These are phyloP conservation scores for Chlorodrepanis virens DNA, from an alignment of 2,113 vertebrate species.

Conservation along the genomic window DNA sequence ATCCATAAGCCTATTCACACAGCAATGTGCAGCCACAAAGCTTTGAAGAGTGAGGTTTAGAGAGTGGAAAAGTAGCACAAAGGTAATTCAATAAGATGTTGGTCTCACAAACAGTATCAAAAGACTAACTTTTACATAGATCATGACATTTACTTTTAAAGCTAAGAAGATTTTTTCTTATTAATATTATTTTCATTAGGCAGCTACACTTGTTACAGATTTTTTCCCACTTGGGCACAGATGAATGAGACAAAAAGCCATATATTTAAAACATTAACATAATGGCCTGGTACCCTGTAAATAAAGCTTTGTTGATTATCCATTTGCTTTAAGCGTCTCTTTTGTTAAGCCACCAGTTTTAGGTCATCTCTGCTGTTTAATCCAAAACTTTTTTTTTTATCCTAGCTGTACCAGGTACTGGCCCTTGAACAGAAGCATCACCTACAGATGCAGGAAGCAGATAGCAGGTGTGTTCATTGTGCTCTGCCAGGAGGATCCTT, in stretches of 20 bases:
- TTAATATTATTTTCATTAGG: conserved; percentile 51
- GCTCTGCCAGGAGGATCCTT: not conserved
- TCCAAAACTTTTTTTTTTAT: no score
- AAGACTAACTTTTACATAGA: conserved; percentile 61
- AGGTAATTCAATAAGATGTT: conserved; percentile 59
- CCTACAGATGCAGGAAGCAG: not conserved
- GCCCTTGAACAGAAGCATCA: conserved; percentile 12
- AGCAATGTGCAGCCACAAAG: conserved; percentile 14
- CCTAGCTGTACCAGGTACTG: not conserved
- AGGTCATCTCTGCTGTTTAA: conserved; percentile 27
- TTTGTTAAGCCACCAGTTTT: conserved; percentile 36
- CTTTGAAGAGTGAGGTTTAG: conserved; percentile 53
- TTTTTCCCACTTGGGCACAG: not conserved
- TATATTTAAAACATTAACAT: conserved; percentile 43
- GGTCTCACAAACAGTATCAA: conserved; percentile 64
- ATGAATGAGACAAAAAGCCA: conserved; percentile 30
- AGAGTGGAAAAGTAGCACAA: conserved; percentile 51
- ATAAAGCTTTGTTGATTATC: conserved; percentile 56
- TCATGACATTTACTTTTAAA: conserved; percentile 33
- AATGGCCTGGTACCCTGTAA: conserved; percentile 28
- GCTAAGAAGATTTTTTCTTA: conserved; percentile 40
- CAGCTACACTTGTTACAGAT: conserved; percentile 17
- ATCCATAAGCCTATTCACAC: conserved; percentile 53
- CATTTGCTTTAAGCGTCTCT: conserved; percentile 25
- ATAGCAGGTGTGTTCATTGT: not conserved